phyloP scores from a whole-genome alignment of 2,888 invertebrate genomes.

The Noctua comes region DNA sequence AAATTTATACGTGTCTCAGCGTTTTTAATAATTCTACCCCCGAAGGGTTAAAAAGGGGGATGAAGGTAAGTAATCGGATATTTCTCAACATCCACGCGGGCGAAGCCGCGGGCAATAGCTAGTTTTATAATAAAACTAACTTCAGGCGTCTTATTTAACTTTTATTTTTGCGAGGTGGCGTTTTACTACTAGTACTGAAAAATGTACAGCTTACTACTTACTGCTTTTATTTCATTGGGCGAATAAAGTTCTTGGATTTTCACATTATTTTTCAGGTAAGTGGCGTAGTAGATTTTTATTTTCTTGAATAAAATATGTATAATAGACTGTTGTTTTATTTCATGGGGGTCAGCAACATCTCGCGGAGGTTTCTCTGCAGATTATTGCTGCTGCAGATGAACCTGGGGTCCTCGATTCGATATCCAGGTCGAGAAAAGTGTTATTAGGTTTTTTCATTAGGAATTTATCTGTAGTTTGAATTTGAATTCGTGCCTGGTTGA shows the following conservation, averaged over 20 bases:
- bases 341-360: background rate
- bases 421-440: background rate
- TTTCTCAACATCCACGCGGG: too few species aligned
- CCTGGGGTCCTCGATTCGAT: background rate
- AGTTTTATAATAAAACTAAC: slow-evolving; percentile 52
- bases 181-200: slow-evolving; percentile 46
- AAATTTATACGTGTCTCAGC: too few species aligned
- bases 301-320: background rate
- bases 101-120: too few species aligned
- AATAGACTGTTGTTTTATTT: background rate
- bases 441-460: background rate
- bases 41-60: too few species aligned
- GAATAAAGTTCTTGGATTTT: slow-evolving; percentile 34
- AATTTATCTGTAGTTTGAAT: background rate
- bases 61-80: too few species aligned
- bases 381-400: background rate
- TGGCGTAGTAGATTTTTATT: background rate
- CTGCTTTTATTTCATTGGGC: slow-evolving; percentile 39
- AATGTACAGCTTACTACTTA: slow-evolving; percentile 7
- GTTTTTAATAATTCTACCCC: too few species aligned
- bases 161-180: slow-evolving; percentile 55
- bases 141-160: slow-evolving; percentile 39
- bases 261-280: slow-evolving; percentile 9
- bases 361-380: background rate
- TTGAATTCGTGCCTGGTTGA: background rate